Base-by-base conservation (phyloP, 2,797 vertebrate genomes). In the Cuniculus paca region DNA sequence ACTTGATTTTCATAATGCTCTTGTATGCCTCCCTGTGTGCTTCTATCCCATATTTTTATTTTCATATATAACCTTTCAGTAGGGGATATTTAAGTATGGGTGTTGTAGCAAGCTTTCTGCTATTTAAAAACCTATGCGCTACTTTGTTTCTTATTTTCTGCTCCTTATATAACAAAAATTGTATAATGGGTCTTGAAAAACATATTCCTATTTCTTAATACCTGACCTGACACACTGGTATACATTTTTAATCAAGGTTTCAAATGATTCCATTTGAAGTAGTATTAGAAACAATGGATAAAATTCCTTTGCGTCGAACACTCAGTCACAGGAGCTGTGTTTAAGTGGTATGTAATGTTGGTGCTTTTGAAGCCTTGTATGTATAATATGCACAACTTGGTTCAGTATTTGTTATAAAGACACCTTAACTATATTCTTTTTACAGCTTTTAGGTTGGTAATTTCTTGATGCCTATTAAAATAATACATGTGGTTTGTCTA, bases 1-100 rank as follows among this genome's bases (percentile, higher is more conserved):
- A 98, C 98, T 97, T 98, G 98, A 98, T 98, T 98, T 98, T 98
- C 98, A 97, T 98, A 98, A 94, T 97, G 97, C 96, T 97, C 84
- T 70, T 95, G 82, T 93, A 72, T 83, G 94, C 91, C 91, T 97
- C 95, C 86, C 54, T 96, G 95, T 95, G 70, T 95, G 96, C 97
- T 97, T 92, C 97, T 88, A 56, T 97, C 97, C 96, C 91, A 90
- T 94, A 77, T 94, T 98, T 83, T 97, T 96, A 87, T 97, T 84
- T 98, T 92, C 88, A 97, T 50, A 83, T 96, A 19, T 94, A 97
- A 97, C 88, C 88, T 77, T n/a, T 90, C 39, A 36, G 82, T 89
- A 87, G 84, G 74, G 87, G 87, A 90, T 95, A 96, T 88, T 88
- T 93, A 93, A 93, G 52, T 60, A 72, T 83, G 85, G 92, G 68